Evolutionary conservation across 2,888 invertebrate species (phyloP).

Genomic region (Acheta domesticus): DNA sequence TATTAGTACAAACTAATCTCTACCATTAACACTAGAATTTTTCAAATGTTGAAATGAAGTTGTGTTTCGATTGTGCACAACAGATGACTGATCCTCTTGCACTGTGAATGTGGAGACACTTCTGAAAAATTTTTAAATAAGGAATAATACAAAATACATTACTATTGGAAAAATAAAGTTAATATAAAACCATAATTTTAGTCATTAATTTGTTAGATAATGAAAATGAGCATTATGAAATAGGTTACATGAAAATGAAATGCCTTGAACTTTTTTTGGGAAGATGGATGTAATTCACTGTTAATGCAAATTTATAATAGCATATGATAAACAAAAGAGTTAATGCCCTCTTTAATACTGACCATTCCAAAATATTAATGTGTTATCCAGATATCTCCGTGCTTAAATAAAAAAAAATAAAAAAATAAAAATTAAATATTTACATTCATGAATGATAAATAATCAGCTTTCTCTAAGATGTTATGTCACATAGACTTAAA

Average conservation of each 20-base stretch:
- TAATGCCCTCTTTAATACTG: no score
- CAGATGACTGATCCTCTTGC: conserved; percentile 22
- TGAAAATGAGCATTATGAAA: background rate
- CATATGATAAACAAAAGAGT: no score
- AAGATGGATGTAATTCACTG: no score
- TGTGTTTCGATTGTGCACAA: background rate
- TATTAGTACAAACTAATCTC: background rate
- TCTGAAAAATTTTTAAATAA: conserved; percentile 22
- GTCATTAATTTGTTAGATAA: background rate
- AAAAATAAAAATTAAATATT: no score
- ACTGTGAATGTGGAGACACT: conserved; percentile 28
- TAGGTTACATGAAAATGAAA: background rate
- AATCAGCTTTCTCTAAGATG: no score
- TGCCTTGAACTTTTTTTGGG: no score
- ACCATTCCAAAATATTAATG: no score
- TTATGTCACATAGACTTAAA: no score
- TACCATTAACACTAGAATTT: background rate
- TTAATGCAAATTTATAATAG: no score
- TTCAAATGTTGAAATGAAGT: conserved; percentile 29
- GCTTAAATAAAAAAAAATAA: no score
- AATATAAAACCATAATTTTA: background rate
- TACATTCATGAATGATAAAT: no score
- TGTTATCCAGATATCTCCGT: no score
- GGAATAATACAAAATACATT: conserved; percentile 8
- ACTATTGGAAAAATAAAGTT: background rate